These are phyloP conservation scores for Mandrillus leucophaeus DNA, from an alignment of 2,113 vertebrate species.

Conservation along the genomic window DNA sequence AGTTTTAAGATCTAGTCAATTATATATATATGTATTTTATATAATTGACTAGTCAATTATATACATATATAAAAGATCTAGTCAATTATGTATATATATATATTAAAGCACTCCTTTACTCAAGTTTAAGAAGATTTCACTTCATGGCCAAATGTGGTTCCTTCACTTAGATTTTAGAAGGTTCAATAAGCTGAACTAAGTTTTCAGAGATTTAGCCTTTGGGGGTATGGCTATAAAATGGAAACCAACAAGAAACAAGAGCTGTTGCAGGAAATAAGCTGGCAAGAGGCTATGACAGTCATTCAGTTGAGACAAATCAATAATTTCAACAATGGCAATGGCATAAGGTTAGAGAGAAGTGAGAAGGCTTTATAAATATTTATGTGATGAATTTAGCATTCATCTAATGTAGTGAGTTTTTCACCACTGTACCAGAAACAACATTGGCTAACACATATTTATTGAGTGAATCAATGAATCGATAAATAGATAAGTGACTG, in stretches of 20 bases:
- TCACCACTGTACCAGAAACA: background rate
- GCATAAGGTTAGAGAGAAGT: background rate
- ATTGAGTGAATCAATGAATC: background rate
- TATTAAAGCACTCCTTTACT: background rate
- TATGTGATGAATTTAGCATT: background rate
- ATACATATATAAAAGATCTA: too few relatives aligned
- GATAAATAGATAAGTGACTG: background rate
- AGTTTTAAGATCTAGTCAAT: too few relatives aligned
- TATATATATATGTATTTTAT: too few relatives aligned
- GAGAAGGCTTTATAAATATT: background rate
- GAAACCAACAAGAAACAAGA: background rate
- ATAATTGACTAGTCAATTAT: too few relatives aligned
- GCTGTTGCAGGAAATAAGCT: background rate
- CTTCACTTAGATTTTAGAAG: background rate
- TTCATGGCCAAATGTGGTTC: background rate
- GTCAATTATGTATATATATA: too few relatives aligned
- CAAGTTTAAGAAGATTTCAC: background rate
- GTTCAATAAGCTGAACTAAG: background rate
- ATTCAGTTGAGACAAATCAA: background rate
- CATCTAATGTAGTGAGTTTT: background rate
- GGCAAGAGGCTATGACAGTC: background rate
- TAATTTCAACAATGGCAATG: background rate
- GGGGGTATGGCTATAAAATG: background rate
- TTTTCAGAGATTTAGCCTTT: background rate
- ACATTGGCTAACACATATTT: background rate